These are phyloP conservation scores for Opisthograptis luteolata DNA, from an alignment of 2,888 invertebrate species.

Conservation along the genomic window DNA sequence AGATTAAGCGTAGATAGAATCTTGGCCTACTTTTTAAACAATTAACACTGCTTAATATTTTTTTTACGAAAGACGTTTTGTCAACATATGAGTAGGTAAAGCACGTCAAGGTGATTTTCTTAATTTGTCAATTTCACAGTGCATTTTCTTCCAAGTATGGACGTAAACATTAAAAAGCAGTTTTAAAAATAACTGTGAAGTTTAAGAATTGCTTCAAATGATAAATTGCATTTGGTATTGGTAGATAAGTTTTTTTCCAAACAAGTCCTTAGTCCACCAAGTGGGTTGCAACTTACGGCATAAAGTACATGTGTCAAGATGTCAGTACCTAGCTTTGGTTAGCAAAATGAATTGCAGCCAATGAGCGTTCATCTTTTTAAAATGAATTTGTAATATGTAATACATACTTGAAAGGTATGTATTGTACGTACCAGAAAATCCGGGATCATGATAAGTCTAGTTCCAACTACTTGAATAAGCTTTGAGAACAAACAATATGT, in stretches of 20 bases:
- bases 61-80: not conserved
- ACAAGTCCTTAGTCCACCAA: not conserved
- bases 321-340: constrained; percentile 19
- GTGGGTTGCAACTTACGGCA: not conserved
- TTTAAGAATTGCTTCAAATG: constrained; percentile 1
- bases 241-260: constrained; percentile 10
- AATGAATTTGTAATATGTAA: constrained; percentile 12
- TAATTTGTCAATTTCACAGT: not conserved
- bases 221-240: constrained; percentile 6
- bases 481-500: not conserved
- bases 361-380: constrained; percentile 23
- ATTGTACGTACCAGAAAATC: too few relatives aligned
- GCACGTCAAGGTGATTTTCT: not conserved
- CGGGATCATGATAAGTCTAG: too few relatives aligned
- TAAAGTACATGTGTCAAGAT: constrained; percentile 21
- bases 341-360: constrained; percentile 23
- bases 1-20: not conserved
- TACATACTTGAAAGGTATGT: too few relatives aligned
- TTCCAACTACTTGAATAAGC: too few relatives aligned
- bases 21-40: constrained; percentile 2
- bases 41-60: not conserved
- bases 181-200: too few relatives aligned
- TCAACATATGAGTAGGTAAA: not conserved
- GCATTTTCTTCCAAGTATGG: not conserved
- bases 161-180: not conserved